Evolutionary conservation across 2,113 vertebrate genomes (phyloP).

Genomic region (Anser brachyrhynchus): DNA sequence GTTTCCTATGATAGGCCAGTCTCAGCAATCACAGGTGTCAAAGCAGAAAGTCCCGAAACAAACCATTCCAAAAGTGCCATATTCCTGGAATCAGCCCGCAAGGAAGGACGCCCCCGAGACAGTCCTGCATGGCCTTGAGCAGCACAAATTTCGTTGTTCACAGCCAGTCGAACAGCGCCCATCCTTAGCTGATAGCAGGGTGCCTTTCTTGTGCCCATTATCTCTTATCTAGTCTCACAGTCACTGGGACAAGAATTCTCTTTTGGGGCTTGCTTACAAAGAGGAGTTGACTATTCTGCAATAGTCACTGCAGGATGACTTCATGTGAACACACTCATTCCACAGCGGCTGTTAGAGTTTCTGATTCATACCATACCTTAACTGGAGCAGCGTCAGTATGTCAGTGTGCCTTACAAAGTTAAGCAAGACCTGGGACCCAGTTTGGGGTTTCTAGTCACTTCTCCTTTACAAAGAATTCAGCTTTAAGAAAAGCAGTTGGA

Average conservation of each 20-base stretch:
- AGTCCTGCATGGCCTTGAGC: not conserved
- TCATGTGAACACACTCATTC: not conserved
- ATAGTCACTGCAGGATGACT: not conserved
- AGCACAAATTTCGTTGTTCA: not conserved
- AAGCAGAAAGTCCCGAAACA: not conserved
- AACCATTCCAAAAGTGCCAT: not conserved
- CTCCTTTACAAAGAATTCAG: constrained; percentile 15
- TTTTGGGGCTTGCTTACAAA: not conserved
- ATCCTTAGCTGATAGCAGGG: not conserved
- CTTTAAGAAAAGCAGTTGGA: constrained; percentile 48
- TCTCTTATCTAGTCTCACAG: not conserved
- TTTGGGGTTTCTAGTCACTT: not conserved
- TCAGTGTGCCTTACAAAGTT: not conserved
- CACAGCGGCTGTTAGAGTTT: not conserved
- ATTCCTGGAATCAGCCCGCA: not conserved
- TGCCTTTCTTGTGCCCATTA: not conserved
- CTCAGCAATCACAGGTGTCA: not conserved
- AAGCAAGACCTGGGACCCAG: not conserved
- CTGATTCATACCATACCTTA: constrained; percentile 57
- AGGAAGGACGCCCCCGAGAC: not conserved
- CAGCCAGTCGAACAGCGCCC: not conserved
- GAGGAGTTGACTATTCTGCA: not conserved
- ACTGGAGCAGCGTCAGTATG: not conserved
- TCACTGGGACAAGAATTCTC: not conserved
- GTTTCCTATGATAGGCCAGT: not conserved